Conservation (phyloP, 2,888 invertebrate species). For the Pogonocherus hispidulus region DNA sequence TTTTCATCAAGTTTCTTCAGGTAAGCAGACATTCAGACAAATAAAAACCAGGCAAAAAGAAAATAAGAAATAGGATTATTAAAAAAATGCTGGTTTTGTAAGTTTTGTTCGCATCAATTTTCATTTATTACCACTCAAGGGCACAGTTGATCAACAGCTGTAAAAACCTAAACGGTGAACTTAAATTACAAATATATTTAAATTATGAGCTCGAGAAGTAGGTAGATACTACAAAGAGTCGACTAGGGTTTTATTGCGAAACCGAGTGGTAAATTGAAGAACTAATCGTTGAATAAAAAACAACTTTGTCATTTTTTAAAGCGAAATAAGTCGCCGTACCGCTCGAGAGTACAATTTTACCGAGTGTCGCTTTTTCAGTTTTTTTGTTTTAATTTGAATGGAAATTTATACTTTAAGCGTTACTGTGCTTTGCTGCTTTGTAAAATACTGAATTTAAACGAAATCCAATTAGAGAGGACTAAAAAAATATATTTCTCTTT, state of each 20-base stretch:
- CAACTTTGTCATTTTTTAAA: neutral
- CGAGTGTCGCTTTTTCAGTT: no score
- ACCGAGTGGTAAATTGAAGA: neutral
- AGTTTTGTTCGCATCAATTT: no score
- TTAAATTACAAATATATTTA: neutral
- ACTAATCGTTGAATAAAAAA: neutral
- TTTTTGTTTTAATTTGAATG: neutral
- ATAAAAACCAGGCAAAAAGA: no score
- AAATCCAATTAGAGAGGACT: neutral
- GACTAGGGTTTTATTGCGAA: neutral
- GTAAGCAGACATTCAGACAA: no score
- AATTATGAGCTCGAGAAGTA: neutral
- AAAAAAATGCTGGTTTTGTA: no score
- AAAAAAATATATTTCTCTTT: no score
- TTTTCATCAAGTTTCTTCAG: no score
- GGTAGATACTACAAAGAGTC: neutral
- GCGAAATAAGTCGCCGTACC: no score
- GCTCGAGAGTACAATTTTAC: no score
- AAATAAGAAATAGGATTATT: no score
- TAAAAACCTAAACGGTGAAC: neutral
- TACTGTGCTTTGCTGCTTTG: neutral
- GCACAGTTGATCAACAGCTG: no score
- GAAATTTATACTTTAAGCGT: neutral
- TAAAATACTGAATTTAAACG: neutral
- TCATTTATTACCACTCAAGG: no score